Conservation (phyloP, 2,797 vertebrate species). For the Chelidonichthys spinosus region DNA sequence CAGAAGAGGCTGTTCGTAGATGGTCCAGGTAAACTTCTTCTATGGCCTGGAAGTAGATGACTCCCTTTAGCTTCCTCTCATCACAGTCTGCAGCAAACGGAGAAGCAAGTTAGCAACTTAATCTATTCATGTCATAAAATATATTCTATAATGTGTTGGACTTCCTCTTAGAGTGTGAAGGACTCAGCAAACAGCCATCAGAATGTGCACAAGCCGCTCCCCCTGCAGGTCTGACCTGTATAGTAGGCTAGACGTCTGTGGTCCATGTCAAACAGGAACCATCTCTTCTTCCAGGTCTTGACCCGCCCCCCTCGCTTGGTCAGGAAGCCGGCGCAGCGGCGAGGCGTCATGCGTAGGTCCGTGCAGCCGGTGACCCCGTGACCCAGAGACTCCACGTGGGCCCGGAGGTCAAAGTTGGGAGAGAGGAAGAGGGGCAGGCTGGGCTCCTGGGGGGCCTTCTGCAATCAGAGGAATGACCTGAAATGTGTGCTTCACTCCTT, state of each 20-base stretch:
- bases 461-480: background rate
- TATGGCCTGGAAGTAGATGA: conserved; percentile 94
- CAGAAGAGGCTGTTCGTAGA: conserved; percentile 88
- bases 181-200: conserved; percentile 35
- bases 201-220: conserved; percentile 8
- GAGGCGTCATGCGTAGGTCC: conserved; percentile 82
- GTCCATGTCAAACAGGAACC: conserved; percentile 93
- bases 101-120: background rate
- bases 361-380: conserved; percentile 86
- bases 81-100: conserved; percentile 84
- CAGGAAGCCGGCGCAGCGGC: conserved; percentile 88
- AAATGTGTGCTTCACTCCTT: background rate
- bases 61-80: conserved; percentile 91
- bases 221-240: conserved; percentile 81
- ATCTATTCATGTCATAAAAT: background rate
- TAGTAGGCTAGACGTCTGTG: conserved; percentile 91
- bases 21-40: conserved; percentile 94
- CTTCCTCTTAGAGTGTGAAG: conserved; percentile 7
- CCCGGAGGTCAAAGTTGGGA: conserved; percentile 87
- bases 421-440: conserved; percentile 79
- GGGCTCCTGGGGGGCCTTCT: conserved; percentile 41
- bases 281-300: conserved; percentile 93
- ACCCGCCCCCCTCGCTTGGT: conserved; percentile 92
- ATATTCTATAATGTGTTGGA: conserved; percentile 10
- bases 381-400: conserved; percentile 90